These are phyloP conservation scores for Drosophila melanogaster DNA, from an alignment of 1,140 invertebrate species.

Conservation along the genomic window Release_6_plus_ISO1_MT NT_033777.3:31321001-31321500, in stretches of 20 bases:
- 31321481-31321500: conserved; percentile 17
- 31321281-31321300: conserved; percentile 60
- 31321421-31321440: conserved; percentile 70
- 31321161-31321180: conserved; percentile 33
- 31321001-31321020: not conserved
- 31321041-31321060: conserved; percentile 6
- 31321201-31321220: conserved; percentile 78
- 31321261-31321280: conserved; percentile 66
- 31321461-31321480: conserved; percentile 32
- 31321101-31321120: conserved; percentile 44
- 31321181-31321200: conserved; percentile 72
- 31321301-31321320: not conserved
- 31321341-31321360: conserved; percentile 61
- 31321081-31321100: conserved; percentile 54
- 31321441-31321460: conserved; percentile 46
- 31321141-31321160: conserved; percentile 36
- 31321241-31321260: conserved; percentile 66
- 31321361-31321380: conserved; percentile 74
- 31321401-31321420: conserved; percentile 80
- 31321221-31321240: conserved; percentile 54
- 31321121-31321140: conserved; percentile 34
- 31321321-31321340: conserved; percentile 48
- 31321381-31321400: conserved; percentile 66
- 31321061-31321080: conserved; percentile 10
- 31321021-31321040: not conserved